phyloP scores from a whole-genome alignment of 2,797 vertebrate genomes.

The Hypotaenidia philippensis region DNA sequence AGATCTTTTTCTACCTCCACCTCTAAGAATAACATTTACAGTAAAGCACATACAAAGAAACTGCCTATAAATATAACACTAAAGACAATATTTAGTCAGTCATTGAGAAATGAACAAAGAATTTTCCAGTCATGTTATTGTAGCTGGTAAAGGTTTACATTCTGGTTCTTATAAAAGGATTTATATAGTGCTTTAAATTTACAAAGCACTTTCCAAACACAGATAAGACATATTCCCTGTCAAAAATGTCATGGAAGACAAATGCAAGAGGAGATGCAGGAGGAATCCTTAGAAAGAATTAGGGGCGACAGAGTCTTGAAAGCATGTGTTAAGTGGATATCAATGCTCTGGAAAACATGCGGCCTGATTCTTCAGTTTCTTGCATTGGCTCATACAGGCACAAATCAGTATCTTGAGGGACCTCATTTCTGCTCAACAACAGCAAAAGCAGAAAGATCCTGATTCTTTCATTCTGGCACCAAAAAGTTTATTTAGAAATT shows the following conservation, averaged over 20 bases:
- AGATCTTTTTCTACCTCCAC: neutral
- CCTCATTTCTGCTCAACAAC: neutral
- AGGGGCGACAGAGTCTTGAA: neutral
- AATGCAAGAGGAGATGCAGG: neutral
- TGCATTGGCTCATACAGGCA: neutral
- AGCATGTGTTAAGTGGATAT: neutral
- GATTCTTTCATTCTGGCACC: neutral
- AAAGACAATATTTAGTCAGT: constrained; percentile 38
- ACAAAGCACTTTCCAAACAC: neutral
- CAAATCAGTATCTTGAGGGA: neutral
- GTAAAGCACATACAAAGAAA: neutral
- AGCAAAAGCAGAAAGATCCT: neutral
- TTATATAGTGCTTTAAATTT: constrained; percentile 1
- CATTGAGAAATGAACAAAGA: neutral
- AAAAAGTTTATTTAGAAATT: neutral
- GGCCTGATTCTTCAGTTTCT: neutral
- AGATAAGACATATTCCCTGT: neutral
- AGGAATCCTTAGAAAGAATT: neutral
- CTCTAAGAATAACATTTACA: constrained; percentile 45
- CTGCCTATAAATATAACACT: constrained; percentile 1
- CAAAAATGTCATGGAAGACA: neutral
- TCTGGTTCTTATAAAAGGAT: constrained; percentile 19
- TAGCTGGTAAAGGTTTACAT: constrained; percentile 5
- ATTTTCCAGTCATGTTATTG: constrained; percentile 21
- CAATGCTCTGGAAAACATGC: neutral